Base-by-base conservation (phyloP, 2,888 invertebrate genomes). In the Synanthedon vespiformis region DNA sequence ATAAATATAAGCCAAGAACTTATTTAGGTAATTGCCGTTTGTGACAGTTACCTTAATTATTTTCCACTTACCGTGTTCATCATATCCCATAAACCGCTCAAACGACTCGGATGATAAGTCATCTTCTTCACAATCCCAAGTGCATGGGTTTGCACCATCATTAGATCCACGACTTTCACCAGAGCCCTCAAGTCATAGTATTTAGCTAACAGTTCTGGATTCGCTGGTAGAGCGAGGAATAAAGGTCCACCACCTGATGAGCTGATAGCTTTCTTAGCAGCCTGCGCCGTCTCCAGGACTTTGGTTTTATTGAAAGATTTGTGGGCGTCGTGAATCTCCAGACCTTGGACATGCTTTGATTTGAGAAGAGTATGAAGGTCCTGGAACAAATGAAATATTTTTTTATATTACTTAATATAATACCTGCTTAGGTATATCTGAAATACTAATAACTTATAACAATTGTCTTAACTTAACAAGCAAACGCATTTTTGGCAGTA, bases 71-170 rank as follows among this genome's bases (percentile, higher is more conserved):
- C 92, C 67, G 92, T 92, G 63, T 94, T 94, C 72, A 92, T 90
- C 88, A 93, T 92, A 63, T 94, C 93, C 88, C 93, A 92, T 50
- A 93, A 72, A 0, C 94, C 93, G 69, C 93, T 93, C 59, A 94
- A 74, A 54, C 93, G 79, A 64, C 93, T 93, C 1, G 93, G 93
- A 68, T 94, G 94, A 70, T 91, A 93, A 2, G 93, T 92, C 76
- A 90, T 91, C 65, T 91, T 91, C 65, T 89, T 88, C 61, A 90
- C 90, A 41, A 88, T 75, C 0, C 90, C 89, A 74, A 94, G 70
- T 50, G 90, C 90, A 61, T 92, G 90, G 0, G 93, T 93, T 63
- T 92, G 88, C 50, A 93, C 80, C 63, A 92, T 89, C 80, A 93
- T 91, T 51, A 90, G 74, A 64, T 93, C 92, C 48, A 90, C 90